Evolutionary conservation across 2,113 vertebrate genomes (phyloP).

Genomic region (Emydocephalus ijimae): DNA sequence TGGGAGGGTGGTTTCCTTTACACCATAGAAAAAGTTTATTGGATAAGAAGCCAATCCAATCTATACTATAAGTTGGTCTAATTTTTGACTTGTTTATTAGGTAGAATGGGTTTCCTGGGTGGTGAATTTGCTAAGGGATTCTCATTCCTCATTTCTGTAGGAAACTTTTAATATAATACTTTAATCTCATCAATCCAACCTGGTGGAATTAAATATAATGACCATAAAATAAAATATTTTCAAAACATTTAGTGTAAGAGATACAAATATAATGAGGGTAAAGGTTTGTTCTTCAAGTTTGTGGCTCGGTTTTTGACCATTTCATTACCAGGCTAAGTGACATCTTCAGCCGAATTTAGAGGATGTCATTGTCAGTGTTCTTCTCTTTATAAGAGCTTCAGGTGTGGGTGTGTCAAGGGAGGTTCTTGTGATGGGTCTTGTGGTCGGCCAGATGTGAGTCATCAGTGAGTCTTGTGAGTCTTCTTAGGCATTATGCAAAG

Average conservation of each 20-base stretch:
- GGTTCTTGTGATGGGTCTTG: too few species aligned
- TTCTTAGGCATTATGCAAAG: too few species aligned
- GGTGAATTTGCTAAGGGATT: not conserved
- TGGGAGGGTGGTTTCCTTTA: not conserved
- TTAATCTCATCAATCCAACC: not conserved
- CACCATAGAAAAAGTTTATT: not conserved
- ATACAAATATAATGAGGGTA: too few species aligned
- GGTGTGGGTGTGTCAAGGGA: too few species aligned
- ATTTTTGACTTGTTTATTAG: conserved; percentile 8
- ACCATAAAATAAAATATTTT: not conserved
- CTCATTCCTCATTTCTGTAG: not conserved
- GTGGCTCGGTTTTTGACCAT: too few species aligned
- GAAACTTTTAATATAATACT: not conserved
- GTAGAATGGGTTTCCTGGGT: not conserved
- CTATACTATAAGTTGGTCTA: not conserved
- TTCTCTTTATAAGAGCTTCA: too few species aligned
- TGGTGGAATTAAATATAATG: not conserved
- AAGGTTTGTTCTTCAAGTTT: not conserved
- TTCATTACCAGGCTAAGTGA: too few species aligned
- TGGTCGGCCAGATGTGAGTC: too few species aligned
- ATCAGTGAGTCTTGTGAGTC: too few species aligned
- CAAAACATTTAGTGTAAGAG: not conserved
- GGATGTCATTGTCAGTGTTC: too few species aligned
- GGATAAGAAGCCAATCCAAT: not conserved
- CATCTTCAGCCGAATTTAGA: too few species aligned